A percentile compares a stretch with the other conserved stretches of the same genome.
Conservation (phyloP, 2,888 invertebrate genomes). For the Cerastis rubricosa region DNA sequence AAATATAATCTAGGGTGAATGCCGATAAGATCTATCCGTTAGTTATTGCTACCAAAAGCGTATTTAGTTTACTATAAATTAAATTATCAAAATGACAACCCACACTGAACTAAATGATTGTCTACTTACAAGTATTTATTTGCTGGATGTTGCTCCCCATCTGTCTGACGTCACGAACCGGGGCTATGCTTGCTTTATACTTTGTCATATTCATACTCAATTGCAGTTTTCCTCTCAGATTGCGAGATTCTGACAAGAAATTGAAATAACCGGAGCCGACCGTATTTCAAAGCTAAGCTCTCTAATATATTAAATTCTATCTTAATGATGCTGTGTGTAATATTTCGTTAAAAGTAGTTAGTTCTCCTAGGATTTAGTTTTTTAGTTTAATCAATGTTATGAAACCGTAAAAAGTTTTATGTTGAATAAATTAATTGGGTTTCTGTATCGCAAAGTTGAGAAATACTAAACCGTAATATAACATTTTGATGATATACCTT, state of each 20-base stretch:
- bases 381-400: neutral
- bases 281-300: conserved; percentile 40
- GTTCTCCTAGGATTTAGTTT: neutral
- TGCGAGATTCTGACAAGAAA: conserved; percentile 50
- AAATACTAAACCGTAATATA: neutral
- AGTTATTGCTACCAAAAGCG: neutral
- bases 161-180: neutral
- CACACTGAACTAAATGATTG: neutral
- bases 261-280: conserved; percentile 43
- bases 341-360: neutral
- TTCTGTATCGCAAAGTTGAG: neutral
- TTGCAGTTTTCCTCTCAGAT: conserved; percentile 20
- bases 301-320: conserved; percentile 35
- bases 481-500: neutral
- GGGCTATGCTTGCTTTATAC: neutral
- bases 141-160: neutral
- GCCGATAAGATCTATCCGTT: neutral
- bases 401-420: neutral
- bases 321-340: conserved; percentile 7
- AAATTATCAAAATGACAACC: neutral
- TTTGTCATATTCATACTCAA: conserved; percentile 36
- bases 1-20: too few species aligned
- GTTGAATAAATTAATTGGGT: neutral
- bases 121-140: neutral
- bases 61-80: neutral